Percentiles rank a stretch among this genome's conserved stretches.
phyloP scores from a whole-genome alignment of 2,113 vertebrate genomes.

The Tapirus terrestris region DNA sequence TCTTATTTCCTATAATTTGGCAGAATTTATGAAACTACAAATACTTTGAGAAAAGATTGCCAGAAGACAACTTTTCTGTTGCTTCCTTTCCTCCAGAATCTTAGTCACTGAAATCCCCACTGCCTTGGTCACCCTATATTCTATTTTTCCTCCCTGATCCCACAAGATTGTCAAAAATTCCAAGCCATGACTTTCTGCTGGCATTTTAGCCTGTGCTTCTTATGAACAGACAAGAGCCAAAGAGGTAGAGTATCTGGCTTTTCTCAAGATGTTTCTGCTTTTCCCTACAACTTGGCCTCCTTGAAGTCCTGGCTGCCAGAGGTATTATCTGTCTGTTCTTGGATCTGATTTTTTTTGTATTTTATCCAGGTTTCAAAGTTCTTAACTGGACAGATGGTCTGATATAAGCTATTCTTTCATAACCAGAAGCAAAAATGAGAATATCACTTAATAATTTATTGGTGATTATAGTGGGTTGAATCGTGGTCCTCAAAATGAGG shows the following conservation, averaged over 20 bases:
- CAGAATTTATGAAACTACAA: not conserved
- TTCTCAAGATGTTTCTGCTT: not conserved
- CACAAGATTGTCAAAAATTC: not conserved
- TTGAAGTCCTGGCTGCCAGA: not conserved
- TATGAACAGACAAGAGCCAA: not conserved
- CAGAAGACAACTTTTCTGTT: not conserved
- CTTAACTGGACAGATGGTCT: not conserved
- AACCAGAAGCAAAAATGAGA: not conserved
- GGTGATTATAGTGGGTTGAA: not conserved
- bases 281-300: not conserved
- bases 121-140: not conserved
- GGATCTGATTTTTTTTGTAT: not conserved
- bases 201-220: not conserved
- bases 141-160: not conserved
- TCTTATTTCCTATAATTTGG: not conserved
- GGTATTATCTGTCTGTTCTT: not conserved
- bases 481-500: not conserved
- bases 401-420: constrained; percentile 16
- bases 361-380: not conserved
- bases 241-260: not conserved
- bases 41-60: not conserved
- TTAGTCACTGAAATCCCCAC: not conserved
- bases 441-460: not conserved
- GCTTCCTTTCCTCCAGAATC: not conserved
- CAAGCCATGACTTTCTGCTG: not conserved